Conservation (phyloP, 2,797 vertebrate genomes). For the Crenuchus spilurus region DNA sequence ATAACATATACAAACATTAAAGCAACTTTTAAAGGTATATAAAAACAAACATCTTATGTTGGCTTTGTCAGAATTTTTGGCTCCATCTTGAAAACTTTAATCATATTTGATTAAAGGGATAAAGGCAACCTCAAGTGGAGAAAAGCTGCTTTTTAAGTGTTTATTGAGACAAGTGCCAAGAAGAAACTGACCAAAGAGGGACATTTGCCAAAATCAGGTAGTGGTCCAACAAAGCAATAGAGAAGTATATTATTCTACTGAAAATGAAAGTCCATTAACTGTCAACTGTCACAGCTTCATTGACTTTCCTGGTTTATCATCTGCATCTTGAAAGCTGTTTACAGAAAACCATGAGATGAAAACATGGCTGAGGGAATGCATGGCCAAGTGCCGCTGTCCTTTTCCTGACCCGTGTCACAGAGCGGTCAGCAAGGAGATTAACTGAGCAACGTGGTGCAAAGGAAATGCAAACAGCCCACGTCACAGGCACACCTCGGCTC, state of each 20-base stretch:
- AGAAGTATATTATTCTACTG: background rate
- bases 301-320: background rate
- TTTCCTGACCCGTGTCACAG: conserved; percentile 68
- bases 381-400: conserved; percentile 72
- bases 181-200: too few relatives aligned
- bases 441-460: conserved; percentile 67
- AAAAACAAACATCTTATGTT: too few relatives aligned
- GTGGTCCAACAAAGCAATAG: background rate
- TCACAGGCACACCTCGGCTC: conserved; percentile 70
- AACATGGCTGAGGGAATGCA: conserved; percentile 38
- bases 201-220: background rate
- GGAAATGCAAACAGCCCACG: conserved; percentile 72
- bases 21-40: too few relatives aligned
- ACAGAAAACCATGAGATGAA: conserved; percentile 28
- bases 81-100: too few relatives aligned
- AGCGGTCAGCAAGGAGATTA: conserved; percentile 79
- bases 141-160: too few relatives aligned
- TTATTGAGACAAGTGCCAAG: too few relatives aligned
- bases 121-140: too few relatives aligned
- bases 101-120: too few relatives aligned
- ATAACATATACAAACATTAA: too few relatives aligned
- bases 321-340: conserved; percentile 33
- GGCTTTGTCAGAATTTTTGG: too few relatives aligned
- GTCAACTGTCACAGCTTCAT: background rate
- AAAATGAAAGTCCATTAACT: background rate